These are phyloP conservation scores for Naja naja DNA, from an alignment of 2,113 vertebrate species.

Conservation along the genomic window DNA sequence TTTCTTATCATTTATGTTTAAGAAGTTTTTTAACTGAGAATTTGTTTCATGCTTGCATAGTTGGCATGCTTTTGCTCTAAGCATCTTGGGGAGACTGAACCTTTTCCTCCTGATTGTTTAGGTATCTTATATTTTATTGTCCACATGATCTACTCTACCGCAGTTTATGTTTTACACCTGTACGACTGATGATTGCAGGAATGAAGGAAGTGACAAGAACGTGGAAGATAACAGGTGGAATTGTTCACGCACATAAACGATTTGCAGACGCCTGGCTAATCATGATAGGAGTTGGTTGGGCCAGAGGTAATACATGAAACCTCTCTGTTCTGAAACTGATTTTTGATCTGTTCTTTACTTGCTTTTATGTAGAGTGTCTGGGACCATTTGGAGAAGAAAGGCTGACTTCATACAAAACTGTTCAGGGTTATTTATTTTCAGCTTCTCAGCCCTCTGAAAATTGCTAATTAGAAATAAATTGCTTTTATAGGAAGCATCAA, in stretches of 20 bases:
- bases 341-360: not conserved
- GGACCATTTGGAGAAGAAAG: not conserved
- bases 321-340: conserved; percentile 31
- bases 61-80: not conserved
- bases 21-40: not conserved
- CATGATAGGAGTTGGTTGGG: conserved; percentile 92
- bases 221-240: conserved; percentile 89
- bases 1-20: not conserved
- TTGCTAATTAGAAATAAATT: not conserved
- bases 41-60: not conserved
- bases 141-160: conserved; percentile 82
- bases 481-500: not conserved
- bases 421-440: not conserved
- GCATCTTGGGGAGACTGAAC: not conserved
- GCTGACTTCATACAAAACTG: not conserved
- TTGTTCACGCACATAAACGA: conserved; percentile 80
- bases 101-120: conserved; percentile 62
- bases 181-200: conserved; percentile 81
- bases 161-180: conserved; percentile 76
- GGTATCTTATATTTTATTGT: conserved; percentile 93
- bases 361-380: not conserved
- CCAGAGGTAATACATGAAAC: conserved; percentile 81
- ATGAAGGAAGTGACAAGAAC: conserved; percentile 97
- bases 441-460: not conserved
- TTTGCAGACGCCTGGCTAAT: conserved; percentile 88